Conservation (phyloP, 1,140 invertebrate genomes). For the Cylas formicarius region DNA sequence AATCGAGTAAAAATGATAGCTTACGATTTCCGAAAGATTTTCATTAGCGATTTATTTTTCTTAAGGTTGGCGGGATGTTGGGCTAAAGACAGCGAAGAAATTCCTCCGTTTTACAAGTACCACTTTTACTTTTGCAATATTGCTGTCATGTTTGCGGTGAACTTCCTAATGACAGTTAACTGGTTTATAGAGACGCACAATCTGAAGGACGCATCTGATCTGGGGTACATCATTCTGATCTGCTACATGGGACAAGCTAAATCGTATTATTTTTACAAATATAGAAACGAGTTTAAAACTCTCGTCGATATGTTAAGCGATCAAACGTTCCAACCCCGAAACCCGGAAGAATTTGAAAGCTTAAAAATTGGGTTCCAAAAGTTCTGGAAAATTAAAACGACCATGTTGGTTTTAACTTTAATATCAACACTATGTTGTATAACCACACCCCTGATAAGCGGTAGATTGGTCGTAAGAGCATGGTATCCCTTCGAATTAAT, state of each 20-base stretch:
- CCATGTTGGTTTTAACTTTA: neutral
- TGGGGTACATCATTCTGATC: neutral
- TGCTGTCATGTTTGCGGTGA: neutral
- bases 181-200: neutral
- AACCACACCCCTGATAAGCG: neutral
- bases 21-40: no score
- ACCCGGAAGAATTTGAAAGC: neutral
- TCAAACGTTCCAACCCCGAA: neutral
- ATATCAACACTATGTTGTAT: neutral
- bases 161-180: neutral
- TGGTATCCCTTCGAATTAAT: slow-evolving; percentile 8
- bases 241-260: neutral
- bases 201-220: neutral
- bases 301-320: neutral
- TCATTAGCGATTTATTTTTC: no score
- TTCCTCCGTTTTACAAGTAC: no score
- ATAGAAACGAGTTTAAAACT: neutral
- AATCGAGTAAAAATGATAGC: no score
- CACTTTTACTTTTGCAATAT: neutral
- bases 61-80: no score
- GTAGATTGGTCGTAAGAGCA: neutral
- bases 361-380: neutral
- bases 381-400: neutral
- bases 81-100: no score
- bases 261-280: neutral